Evolutionary conservation across 2,797 vertebrate species (phyloP).

Genomic region (Notolabrus celidotus): DNA sequence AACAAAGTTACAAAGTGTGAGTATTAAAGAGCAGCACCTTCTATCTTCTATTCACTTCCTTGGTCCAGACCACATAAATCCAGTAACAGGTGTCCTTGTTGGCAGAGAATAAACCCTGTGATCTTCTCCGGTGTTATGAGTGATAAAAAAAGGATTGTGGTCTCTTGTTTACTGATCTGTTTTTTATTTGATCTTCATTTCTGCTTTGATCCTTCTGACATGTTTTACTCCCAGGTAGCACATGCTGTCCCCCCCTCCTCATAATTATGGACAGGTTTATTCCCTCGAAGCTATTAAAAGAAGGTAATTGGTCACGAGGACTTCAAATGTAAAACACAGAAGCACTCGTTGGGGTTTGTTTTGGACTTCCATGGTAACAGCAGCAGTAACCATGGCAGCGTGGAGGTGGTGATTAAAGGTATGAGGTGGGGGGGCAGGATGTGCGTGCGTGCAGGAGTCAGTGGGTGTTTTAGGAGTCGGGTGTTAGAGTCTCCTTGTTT

Average conservation of each 20-base stretch:
- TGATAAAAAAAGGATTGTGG: background rate
- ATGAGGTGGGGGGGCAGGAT: slow-evolving; percentile 51
- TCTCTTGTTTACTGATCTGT: background rate
- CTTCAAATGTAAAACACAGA: slow-evolving; percentile 68
- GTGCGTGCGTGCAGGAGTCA: slow-evolving; percentile 21
- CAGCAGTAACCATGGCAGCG: slow-evolving; percentile 75
- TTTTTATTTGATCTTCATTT: background rate
- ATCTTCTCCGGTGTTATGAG: background rate
- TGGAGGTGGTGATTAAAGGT: slow-evolving; percentile 67
- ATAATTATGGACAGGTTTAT: slow-evolving; percentile 29
- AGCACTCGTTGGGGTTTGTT: slow-evolving; percentile 52
- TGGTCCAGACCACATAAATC: background rate
- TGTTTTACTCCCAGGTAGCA: slow-evolving; percentile 7
- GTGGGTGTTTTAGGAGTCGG: slow-evolving; percentile 44
- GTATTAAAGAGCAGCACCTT: too few species aligned
- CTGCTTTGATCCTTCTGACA: background rate
- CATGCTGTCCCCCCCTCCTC: background rate
- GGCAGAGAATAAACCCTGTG: background rate
- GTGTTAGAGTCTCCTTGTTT: slow-evolving; percentile 55
- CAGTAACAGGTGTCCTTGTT: background rate
- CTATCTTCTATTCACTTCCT: too few species aligned
- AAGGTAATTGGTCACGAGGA: slow-evolving; percentile 65
- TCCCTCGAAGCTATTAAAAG: slow-evolving; percentile 22
- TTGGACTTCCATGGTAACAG: slow-evolving; percentile 77
- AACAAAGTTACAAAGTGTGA: too few species aligned